Percentiles rank a stretch among this genome's conserved stretches.
These are phyloP conservation scores for Drosophila jambulina DNA, from an alignment of 1,140 invertebrate genomes.

Conservation along the genomic window DNA sequence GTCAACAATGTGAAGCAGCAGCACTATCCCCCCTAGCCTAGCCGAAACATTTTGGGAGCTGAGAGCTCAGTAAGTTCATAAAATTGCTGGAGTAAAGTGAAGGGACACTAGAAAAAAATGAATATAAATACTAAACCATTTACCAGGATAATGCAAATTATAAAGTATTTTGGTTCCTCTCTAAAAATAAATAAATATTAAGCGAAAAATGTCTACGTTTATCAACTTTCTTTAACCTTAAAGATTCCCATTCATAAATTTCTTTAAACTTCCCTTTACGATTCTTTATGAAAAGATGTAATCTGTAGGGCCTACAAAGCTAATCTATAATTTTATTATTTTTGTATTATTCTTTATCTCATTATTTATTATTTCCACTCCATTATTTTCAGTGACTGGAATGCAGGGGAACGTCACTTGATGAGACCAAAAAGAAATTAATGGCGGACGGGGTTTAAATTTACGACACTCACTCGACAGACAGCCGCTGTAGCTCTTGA, in stretches of 20 bases:
- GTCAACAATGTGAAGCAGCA: conserved; percentile 75
- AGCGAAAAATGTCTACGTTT: neutral
- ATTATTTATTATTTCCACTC: neutral
- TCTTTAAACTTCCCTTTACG: neutral
- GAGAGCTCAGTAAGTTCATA: conserved; percentile 55
- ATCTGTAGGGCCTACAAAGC: neutral
- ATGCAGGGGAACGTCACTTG: conserved; percentile 46
- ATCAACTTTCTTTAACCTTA: neutral
- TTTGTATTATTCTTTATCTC: neutral
- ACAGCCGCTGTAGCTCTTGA: conserved; percentile 94
- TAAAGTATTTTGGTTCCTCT: too few relatives aligned
- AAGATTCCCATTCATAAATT: neutral
- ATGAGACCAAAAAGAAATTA: conserved; percentile 77
- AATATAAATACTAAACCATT: too few relatives aligned
- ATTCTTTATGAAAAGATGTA: neutral
- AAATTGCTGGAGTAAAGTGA: conserved; percentile 52
- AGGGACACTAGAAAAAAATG: neutral
- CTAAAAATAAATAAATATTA: neutral
- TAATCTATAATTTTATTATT: neutral
- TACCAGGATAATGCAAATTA: neutral
- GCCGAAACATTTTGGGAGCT: conserved; percentile 4
- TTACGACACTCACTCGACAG: conserved; percentile 91
- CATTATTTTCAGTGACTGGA: conserved; percentile 10
- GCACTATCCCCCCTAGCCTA: neutral
- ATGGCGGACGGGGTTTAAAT: conserved; percentile 66